Percentiles rank a stretch among this genome's conserved stretches.
These are phyloP conservation scores for Tringa solitaria DNA, from an alignment of 2,113 vertebrate species.

Conservation along the genomic window DNA sequence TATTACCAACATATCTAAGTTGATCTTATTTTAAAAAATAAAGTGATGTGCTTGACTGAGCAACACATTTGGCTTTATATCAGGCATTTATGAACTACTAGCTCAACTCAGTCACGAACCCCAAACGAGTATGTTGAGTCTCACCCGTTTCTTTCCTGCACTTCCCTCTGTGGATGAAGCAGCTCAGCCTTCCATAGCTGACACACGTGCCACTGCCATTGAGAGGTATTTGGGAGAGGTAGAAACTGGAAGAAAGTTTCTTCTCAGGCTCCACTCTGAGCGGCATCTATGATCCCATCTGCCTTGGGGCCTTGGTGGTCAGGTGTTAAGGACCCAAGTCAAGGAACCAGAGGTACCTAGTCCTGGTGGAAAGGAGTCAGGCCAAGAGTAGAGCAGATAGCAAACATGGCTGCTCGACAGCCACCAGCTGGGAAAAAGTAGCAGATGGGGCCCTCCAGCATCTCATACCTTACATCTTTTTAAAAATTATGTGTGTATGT, in stretches of 20 bases:
- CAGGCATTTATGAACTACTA: background rate
- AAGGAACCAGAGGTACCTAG: background rate
- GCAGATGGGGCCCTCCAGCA: background rate
- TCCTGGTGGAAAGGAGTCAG: background rate
- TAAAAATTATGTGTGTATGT: background rate
- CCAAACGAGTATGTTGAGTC: background rate
- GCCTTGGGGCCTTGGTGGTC: background rate
- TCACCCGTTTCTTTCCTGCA: background rate
- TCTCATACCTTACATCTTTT: background rate
- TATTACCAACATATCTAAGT: background rate
- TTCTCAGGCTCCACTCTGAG: background rate
- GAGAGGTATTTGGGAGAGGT: background rate
- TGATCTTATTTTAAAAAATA: background rate
- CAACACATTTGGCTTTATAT: background rate
- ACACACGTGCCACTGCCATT: background rate
- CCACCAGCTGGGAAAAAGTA: background rate
- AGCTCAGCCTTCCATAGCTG: background rate
- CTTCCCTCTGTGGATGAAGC: background rate
- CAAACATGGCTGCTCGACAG: accelerated
- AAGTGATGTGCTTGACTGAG: background rate
- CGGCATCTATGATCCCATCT: background rate
- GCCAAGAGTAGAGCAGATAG: background rate
- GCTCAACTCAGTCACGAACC: background rate
- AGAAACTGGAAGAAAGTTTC: background rate
- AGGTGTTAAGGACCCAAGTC: background rate